Evolutionary conservation across 1,140 invertebrate species (phyloP).

Genomic region (Drosophila chauvacae): DNA sequence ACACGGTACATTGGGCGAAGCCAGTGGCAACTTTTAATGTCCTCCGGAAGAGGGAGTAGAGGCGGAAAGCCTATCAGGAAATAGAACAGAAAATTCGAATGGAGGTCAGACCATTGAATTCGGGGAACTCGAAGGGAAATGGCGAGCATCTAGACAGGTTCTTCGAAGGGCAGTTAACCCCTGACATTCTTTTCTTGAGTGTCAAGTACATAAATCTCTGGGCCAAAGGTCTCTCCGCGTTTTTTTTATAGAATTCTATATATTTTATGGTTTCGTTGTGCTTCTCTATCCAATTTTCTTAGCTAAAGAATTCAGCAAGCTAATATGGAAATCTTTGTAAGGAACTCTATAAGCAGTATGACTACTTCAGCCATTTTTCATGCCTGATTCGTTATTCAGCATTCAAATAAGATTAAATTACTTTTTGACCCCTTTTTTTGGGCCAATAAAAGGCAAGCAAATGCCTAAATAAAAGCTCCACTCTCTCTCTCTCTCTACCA

Average conservation of each 20-base stretch:
- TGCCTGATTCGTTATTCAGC: not conserved
- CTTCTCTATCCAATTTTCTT: not conserved
- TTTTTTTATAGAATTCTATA: not conserved
- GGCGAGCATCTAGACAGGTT: not conserved
- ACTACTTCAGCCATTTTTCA: not conserved
- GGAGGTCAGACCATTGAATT: constrained; percentile 30
- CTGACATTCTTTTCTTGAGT: not conserved
- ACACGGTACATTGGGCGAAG: constrained; percentile 66
- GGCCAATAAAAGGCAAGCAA: constrained; percentile 3
- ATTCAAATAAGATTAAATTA: constrained; percentile 13
- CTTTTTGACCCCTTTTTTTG: constrained; percentile 9
- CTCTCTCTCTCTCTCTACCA: constrained; percentile 1
- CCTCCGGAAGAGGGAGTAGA: not conserved
- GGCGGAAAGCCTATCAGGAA: constrained; percentile 4
- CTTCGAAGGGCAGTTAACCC: constrained; percentile 8
- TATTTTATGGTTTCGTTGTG: not conserved
- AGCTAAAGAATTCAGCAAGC: not conserved
- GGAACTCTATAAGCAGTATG: not conserved
- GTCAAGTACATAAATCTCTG: constrained; percentile 2
- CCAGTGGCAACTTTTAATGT: constrained; percentile 45
- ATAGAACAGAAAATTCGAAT: constrained; percentile 15
- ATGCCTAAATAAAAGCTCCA: constrained; percentile 24
- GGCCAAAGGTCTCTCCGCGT: not conserved
- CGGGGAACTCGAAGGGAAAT: not conserved
- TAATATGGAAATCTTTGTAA: not conserved